Conservation (phyloP, 1,140 invertebrate genomes). For the Apis cerana region DNA sequence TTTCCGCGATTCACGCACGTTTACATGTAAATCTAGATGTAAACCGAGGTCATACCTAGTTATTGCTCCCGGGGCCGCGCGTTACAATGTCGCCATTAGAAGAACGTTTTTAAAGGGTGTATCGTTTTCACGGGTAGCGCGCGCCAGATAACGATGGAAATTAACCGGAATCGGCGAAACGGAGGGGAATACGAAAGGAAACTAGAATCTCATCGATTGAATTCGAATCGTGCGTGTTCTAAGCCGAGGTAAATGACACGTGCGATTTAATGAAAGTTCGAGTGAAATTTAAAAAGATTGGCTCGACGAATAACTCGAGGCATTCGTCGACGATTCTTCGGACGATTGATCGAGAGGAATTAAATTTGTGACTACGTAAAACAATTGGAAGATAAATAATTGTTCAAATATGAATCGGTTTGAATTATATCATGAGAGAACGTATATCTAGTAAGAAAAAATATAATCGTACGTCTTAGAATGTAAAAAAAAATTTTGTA, state of each 20-base stretch:
- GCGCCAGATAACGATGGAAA: slow-evolving; percentile 46
- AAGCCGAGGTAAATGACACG: background rate
- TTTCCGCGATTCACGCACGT: slow-evolving; percentile 56
- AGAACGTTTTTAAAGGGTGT: slow-evolving; percentile 49
- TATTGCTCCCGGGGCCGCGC: slow-evolving; percentile 36
- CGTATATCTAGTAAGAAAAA: too few species aligned
- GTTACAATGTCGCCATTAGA: slow-evolving; percentile 22
- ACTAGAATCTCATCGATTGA: slow-evolving; percentile 12
- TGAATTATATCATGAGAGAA: too few species aligned
- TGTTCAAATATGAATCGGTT: too few species aligned
- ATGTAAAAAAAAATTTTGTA: too few species aligned
- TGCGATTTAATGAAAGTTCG: background rate
- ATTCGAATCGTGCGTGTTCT: background rate
- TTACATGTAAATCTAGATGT: slow-evolving; percentile 64
- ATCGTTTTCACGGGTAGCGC: slow-evolving; percentile 13
- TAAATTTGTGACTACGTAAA: too few species aligned
- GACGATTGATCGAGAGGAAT: too few species aligned
- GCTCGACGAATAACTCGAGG: too few species aligned
- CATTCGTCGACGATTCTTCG: too few species aligned
- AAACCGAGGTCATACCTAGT: slow-evolving; percentile 57
- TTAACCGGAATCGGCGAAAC: slow-evolving; percentile 32
- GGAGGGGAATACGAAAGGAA: too few species aligned
- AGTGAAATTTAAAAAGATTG: background rate
- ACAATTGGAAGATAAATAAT: too few species aligned
- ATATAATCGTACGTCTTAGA: too few species aligned